Evolutionary conservation across 2,113 vertebrate genomes (phyloP), one percentile per base, ranked within the genome.

Genomic region (Proteles cristata): DNA sequence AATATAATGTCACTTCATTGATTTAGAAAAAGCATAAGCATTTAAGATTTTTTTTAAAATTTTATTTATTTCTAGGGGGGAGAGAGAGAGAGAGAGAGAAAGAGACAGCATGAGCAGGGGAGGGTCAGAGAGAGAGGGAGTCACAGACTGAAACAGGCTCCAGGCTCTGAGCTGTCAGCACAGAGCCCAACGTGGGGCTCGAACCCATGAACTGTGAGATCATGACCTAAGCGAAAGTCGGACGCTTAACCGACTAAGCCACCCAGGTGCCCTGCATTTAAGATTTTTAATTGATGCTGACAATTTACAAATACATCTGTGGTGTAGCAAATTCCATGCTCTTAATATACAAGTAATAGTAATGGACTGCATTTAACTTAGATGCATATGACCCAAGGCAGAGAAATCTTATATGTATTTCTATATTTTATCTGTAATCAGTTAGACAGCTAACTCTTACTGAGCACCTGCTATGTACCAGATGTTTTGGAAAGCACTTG

Each of bases 41-140:
- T 86, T 87, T 84, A 88, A 90, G 11, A 82, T 7, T 94, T 79
- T 71, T 11, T n/a, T n/a, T n/a, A n/a, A n/a, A n/a, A n/a, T n/a
- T n/a, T n/a, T n/a, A n/a, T n/a, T n/a, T n/a, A n/a, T n/a, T n/a
- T n/a, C n/a, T n/a, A n/a, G n/a, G n/a, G n/a, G n/a, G n/a, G n/a
- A n/a, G n/a, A n/a, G n/a, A n/a, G n/a, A n/a, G n/a, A n/a, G n/a
- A n/a, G n/a, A n/a, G n/a, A n/a, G n/a, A n/a, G n/a, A n/a, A n/a
- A n/a, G n/a, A n/a, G n/a, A n/a, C n/a, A n/a, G n/a, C n/a, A n/a
- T n/a, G n/a, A n/a, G n/a, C n/a, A n/a, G n/a, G n/a, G n/a, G n/a
- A n/a, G n/a, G n/a, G n/a, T n/a, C n/a, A n/a, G n/a, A n/a, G n/a
- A n/a, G n/a, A n/a, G n/a, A n/a, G n/a, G n/a, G n/a, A n/a, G n/a